Conservation (phyloP, 2,888 invertebrate species). For the Mamestra brassicae region DNA sequence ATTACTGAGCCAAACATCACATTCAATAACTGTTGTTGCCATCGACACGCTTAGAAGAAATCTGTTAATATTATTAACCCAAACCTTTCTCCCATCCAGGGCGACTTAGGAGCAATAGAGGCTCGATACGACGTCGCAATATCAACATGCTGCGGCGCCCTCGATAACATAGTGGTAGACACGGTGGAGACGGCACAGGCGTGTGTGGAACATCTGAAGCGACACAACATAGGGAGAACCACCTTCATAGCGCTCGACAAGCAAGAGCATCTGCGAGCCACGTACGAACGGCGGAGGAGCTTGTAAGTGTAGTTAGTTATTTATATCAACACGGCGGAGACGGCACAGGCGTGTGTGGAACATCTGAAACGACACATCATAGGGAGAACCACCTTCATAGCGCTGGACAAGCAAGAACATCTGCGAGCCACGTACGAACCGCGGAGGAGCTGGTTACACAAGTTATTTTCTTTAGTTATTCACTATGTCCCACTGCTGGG, state of each 20-base stretch:
- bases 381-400: conserved; percentile 97
- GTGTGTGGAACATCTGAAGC: conserved; percentile 95
- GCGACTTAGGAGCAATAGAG: conserved; percentile 98
- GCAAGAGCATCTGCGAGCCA: conserved; percentile 82
- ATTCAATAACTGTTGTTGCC: too few relatives aligned
- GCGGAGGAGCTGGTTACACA: conserved; percentile 1
- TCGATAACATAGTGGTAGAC: conserved; percentile 98
- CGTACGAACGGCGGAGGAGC: conserved; percentile 64
- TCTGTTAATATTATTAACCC: neutral
- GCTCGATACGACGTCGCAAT: conserved; percentile 98
- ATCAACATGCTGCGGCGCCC: conserved; percentile 97
- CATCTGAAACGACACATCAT: conserved; percentile 94
- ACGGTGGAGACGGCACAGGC: conserved; percentile 95
- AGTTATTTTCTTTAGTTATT: conserved; percentile 37
- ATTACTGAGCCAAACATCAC: too few relatives aligned
- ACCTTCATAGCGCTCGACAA: conserved; percentile 98
- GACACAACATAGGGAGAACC: conserved; percentile 94
- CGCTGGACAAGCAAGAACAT: conserved; percentile 95
- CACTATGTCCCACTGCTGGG: too few relatives aligned
- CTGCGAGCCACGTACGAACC: conserved; percentile 77
- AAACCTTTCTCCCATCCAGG: conserved; percentile 89
- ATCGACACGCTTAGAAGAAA: too few relatives aligned
- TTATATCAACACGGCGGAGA: conserved; percentile 57
- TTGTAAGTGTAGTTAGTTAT: conserved; percentile 77
- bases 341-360: conserved; percentile 95